Evolutionary conservation across 2,888 invertebrate genomes (phyloP).

Genomic region (Teleogryllus oceanicus): DNA sequence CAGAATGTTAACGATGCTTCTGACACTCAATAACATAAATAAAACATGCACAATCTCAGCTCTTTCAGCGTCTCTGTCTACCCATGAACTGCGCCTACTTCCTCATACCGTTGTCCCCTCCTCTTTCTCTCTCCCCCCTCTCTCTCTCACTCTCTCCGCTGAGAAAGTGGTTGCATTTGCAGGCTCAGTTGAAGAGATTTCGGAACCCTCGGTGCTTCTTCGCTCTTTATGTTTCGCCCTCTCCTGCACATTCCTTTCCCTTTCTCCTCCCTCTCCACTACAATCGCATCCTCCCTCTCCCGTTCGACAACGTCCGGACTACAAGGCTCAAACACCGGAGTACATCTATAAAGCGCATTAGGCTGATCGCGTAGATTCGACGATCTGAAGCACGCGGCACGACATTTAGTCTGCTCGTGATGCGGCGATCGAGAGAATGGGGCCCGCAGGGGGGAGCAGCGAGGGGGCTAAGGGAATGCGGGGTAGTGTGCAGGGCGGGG

Average conservation of each 20-base stretch:
- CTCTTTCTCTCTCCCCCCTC: no score
- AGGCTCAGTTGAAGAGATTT: no score
- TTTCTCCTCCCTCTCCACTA: no score
- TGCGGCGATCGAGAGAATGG: slow-evolving; percentile 5
- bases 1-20: not conserved
- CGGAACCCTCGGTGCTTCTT: not conserved
- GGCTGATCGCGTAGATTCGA: not conserved
- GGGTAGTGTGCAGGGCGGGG: no score
- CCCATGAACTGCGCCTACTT: not conserved
- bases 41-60: not conserved
- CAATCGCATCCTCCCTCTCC: no score
- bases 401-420: not conserved
- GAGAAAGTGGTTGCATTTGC: no score
- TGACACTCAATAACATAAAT: not conserved
- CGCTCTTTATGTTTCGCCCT: not conserved
- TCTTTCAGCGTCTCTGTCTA: not conserved
- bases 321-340: not conserved
- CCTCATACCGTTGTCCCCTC: no score
- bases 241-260: no score
- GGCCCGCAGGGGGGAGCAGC: not conserved
- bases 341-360: slow-evolving; percentile 18
- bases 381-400: slow-evolving; percentile 5
- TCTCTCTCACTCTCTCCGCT: no score
- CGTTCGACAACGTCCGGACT: no score
- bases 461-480: no score